These are phyloP conservation scores for Ammospiza nelsoni DNA, from an alignment of 2,113 vertebrate genomes.

Conservation along the genomic window DNA sequence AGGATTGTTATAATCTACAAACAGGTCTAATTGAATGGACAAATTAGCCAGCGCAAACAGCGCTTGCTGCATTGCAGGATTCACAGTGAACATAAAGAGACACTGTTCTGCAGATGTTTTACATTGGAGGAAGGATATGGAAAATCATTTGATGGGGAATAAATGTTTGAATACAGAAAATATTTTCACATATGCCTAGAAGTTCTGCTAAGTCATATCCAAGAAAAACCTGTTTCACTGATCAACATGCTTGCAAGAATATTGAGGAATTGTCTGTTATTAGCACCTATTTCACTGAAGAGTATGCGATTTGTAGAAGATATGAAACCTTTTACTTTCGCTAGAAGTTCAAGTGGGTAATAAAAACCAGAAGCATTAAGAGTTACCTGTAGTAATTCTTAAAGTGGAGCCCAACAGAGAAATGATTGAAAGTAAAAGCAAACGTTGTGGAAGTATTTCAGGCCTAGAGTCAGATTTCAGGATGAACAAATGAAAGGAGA, in stretches of 20 bases:
- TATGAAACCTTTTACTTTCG: not conserved
- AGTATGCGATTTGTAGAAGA: not conserved
- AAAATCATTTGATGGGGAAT: not conserved
- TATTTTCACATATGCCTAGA: not conserved
- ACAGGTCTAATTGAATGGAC: not conserved
- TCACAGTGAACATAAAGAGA: not conserved
- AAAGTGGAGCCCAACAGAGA: not conserved
- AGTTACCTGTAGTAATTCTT: not conserved
- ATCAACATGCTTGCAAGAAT: not conserved
- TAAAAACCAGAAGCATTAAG: not conserved
- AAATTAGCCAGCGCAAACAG: not conserved
- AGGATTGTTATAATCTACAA: not conserved
- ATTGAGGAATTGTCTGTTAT: not conserved
- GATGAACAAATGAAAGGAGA: not conserved
- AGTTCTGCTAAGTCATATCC: not conserved
- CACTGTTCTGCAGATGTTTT: not conserved
- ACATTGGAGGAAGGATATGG: not conserved
- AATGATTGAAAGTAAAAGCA: not conserved
- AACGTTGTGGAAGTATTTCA: not conserved
- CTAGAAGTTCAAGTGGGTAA: not conserved
- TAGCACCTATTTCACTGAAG: not conserved
- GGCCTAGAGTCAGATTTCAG: not conserved
- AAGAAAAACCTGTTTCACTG: not conserved
- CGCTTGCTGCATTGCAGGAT: not conserved
- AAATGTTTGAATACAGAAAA: not conserved